Evolutionary conservation across 1,140 invertebrate genomes (phyloP), one percentile per base, ranked within the genome.

Genomic region (Papilio glaucus): DNA sequence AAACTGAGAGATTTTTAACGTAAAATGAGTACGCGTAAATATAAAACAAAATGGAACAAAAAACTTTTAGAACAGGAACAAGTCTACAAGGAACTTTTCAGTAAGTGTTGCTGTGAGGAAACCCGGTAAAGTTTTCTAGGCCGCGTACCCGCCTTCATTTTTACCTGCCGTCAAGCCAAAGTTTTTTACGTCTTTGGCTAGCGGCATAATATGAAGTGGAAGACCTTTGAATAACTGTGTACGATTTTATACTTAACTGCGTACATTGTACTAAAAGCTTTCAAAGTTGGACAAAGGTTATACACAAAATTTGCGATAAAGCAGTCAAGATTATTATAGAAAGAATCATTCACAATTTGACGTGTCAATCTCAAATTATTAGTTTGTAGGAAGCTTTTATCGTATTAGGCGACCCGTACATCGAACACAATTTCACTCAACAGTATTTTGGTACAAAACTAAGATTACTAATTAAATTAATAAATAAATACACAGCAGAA

Each of bases 31-130:
- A 53, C 21, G n/a, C n/a, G n/a, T n/a, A 21, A 9, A 5, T 53
- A 21, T 57, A 13, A 57, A 21, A 21, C 45, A 49, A 57, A 57
- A 57, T 57, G 10, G 10, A 18, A 24, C 29, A 57, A 53, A 53
- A 57, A 57, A 24, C 18, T 57, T 26, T 57, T 12, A 0, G 21
- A 57, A 53, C 49, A 53, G 18, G 49, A 24, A 57, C 49, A 57
- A 57, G 49, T 53, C 18, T 53, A 53, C 49, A 53, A 53, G 49
- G 49, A 53, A 53, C 18, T 53, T 53, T 53, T 10, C 49, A 53
- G 49, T 26, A 26, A 57, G 49, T 57, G 49, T 57, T 57, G 21
- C 49, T 24, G 49, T 26, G 49, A 57, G 29, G 6, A 57, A 57
- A 57, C 49, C 49, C 49, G 21, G 12, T 18, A 57, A 57, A 57